These are phyloP conservation scores for Tetropium fuscum DNA, from an alignment of 2,888 invertebrate genomes.

Conservation along the genomic window DNA sequence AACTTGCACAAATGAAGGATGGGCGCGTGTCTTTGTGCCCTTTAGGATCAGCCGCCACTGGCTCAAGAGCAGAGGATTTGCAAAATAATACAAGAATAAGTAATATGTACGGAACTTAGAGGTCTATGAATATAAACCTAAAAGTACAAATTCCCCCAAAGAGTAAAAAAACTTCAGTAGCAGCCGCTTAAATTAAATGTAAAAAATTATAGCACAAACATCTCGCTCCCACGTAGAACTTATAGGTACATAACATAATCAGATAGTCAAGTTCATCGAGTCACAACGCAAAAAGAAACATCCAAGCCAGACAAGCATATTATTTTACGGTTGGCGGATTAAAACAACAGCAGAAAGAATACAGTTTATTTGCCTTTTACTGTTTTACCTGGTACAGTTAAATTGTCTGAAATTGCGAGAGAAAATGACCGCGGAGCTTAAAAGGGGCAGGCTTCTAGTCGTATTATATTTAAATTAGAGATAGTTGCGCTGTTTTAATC, in stretches of 20 bases:
- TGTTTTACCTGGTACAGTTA: constrained; percentile 16
- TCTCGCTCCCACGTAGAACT: constrained; percentile 12
- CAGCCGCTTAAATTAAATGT: too few species aligned
- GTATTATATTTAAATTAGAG: constrained; percentile 27
- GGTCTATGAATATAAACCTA: too few species aligned
- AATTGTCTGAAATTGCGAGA: constrained; percentile 4
- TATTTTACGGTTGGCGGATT: constrained; percentile 30
- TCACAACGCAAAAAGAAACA: constrained; percentile 15
- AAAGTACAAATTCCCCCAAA: too few species aligned
- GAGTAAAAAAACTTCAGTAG: too few species aligned
- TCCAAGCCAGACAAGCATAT: constrained; percentile 25
- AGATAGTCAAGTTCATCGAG: constrained; percentile 16
- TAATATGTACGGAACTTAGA: too few species aligned
- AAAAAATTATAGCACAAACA: too few species aligned
- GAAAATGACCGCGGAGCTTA: constrained; percentile 15
- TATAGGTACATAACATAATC: constrained; percentile 17
- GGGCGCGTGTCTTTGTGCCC: too few species aligned
- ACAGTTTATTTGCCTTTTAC: constrained; percentile 5
- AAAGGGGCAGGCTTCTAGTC: constrained; percentile 4
- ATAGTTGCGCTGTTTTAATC: constrained; percentile 6
- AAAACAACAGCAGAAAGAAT: constrained; percentile 25
- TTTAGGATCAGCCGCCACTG: too few species aligned
- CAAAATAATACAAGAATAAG: too few species aligned
- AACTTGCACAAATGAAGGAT: too few species aligned
- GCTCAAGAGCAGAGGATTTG: too few species aligned